A percentile compares a stretch with the other conserved stretches of the same genome.
phyloP scores from a whole-genome alignment of 2,113 vertebrate genomes.

The Urocolius indicus region DNA sequence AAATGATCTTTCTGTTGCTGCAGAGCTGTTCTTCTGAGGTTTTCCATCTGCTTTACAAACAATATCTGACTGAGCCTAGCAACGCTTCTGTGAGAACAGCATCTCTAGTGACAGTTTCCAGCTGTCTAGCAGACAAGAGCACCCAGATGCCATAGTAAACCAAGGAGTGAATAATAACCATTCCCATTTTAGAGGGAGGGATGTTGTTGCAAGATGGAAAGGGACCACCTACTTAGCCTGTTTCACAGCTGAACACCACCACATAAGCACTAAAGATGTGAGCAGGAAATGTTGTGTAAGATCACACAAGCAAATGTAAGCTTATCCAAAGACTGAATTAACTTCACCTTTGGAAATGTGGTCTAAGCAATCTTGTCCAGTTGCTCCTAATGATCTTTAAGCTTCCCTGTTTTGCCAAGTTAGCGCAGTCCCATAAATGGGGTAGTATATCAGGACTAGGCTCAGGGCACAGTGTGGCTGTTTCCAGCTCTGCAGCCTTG shows the following conservation, averaged over 20 bases:
- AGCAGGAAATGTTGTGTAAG: not conserved
- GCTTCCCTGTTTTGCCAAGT: not conserved
- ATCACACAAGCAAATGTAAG: not conserved
- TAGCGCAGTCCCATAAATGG: not conserved
- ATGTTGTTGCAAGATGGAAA: not conserved
- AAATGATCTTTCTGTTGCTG: slow-evolving; percentile 33
- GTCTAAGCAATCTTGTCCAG: not conserved
- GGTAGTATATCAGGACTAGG: not conserved
- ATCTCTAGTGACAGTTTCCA: slow-evolving; percentile 53
- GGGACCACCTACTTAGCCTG: not conserved
- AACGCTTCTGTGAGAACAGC: not conserved
- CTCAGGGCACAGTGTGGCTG: accelerated
- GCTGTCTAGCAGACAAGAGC: slow-evolving; percentile 38
- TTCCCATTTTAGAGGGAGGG: not conserved
- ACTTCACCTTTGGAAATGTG: not conserved
- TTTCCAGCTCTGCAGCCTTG: accelerated
- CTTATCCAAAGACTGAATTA: not conserved
- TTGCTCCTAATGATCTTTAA: not conserved
- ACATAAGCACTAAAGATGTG: not conserved
- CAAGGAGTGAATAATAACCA: not conserved
- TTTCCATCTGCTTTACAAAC: slow-evolving; percentile 46
- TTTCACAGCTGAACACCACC: not conserved
- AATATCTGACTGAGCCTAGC: slow-evolving; percentile 34
- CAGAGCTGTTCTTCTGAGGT: slow-evolving; percentile 19
- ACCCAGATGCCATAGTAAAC: slow-evolving; percentile 31